These are phyloP conservation scores for Gadus chalcogrammus DNA, from an alignment of 2,113 vertebrate species.

Conservation along the genomic window DNA sequence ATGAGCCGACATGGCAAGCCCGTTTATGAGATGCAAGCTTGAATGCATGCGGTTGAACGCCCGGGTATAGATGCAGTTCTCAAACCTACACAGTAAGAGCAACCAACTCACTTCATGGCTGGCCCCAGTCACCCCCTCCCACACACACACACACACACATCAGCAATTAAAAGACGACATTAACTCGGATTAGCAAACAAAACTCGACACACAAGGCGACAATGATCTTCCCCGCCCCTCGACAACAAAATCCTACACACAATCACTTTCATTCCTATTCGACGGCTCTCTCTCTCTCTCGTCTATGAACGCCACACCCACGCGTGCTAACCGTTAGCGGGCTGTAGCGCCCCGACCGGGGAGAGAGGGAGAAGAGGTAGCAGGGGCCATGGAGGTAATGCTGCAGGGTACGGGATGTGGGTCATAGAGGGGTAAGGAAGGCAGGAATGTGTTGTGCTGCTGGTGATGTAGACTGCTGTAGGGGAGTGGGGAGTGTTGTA, in stretches of 20 bases:
- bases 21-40: no score
- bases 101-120: neutral
- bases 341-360: slow-evolving; percentile 27
- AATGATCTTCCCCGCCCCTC: neutral
- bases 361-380: slow-evolving; percentile 49
- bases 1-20: no score
- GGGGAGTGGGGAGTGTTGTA: slow-evolving; percentile 31
- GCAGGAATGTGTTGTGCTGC: slow-evolving; percentile 40
- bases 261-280: slow-evolving; percentile 11
- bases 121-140: neutral
- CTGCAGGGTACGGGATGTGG: slow-evolving; percentile 34
- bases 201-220: neutral
- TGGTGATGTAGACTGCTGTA: slow-evolving; percentile 12
- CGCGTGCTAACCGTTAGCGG: slow-evolving; percentile 25
- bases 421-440: slow-evolving; percentile 34
- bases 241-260: slow-evolving; percentile 3
- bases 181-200: neutral
- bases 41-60: no score
- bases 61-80: no score
- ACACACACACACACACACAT: neutral
- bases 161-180: neutral
- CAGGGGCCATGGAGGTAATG: slow-evolving; percentile 40
- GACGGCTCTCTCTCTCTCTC: slow-evolving; percentile 25
- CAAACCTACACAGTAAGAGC: neutral
- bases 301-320: slow-evolving; percentile 15